Base-by-base conservation (phyloP, 1,140 invertebrate genomes). In the Zophobas atratus region DNA sequence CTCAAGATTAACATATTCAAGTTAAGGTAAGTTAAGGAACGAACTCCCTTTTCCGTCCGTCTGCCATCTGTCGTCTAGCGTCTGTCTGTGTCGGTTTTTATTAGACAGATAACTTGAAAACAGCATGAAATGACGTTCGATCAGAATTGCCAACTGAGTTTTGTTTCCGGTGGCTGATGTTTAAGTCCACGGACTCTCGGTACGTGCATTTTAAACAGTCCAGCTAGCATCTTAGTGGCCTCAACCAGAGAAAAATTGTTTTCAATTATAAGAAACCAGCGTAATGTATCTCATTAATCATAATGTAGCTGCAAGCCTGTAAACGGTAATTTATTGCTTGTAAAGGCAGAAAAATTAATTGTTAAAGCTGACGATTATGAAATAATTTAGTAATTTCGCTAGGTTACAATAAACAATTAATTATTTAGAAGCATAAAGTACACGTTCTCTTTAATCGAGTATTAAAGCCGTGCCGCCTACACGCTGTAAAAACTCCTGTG, bases 241-340 rank as follows among this genome's bases (percentile, higher is more conserved):
- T 2, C 2, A 60, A 60, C 56, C 33, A 2, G 36, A 36, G 56
- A 60, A 60, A 60, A 60, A 60, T 60, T 38, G 35, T 36, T 60
- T 60, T 60, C 56, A 60, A 60, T 60, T 60, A 60, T 36, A 60
- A 60, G 56, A 60, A 60, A 60, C 56, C 56, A 60, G 56, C 56
- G 56, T 60, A 60, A 60, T 60, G 56, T 33, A 36, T 39, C 2
- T 36, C 56, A 60, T 60, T 60, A 60, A 60, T 60, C 56, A 36
- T 60, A 35, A n/a, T 5, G 2, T 55, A 34, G 38, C 56, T 60
- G 35, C 56, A 39, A 60, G 56, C 34, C n/a, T 60, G 56, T 60
- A 60, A 60, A 60, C 56, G 56, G 38, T 39, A 36, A 60, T 60
- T 60, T 60, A 60, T 60, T 60, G 38, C 56, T 60, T n/a, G 56